phyloP scores from a whole-genome alignment of 2,888 invertebrate genomes.

The Hirtodrosophila duncani region DNA sequence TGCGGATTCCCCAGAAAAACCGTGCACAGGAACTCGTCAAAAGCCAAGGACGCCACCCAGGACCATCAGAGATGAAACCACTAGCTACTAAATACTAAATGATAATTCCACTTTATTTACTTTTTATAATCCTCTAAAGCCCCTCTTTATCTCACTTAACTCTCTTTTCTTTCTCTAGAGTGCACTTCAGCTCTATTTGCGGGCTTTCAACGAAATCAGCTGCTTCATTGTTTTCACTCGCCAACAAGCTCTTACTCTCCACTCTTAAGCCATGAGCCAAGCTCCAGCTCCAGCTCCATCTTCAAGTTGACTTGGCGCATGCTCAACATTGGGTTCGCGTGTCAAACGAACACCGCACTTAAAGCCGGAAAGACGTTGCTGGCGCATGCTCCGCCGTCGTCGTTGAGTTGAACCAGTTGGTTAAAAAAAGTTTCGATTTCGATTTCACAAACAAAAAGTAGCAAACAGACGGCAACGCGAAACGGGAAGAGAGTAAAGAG shows the following conservation, averaged over 20 bases:
- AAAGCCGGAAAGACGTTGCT: slow-evolving; percentile 58
- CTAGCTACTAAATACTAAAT: no score
- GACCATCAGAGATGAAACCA: no score
- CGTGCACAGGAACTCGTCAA: no score
- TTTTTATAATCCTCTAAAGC: no score
- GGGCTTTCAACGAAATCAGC: neutral
- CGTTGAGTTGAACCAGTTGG: slow-evolving; percentile 14
- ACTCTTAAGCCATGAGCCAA: slow-evolving; percentile 6
- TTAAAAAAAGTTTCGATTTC: slow-evolving; percentile 22
- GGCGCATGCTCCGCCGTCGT: slow-evolving; percentile 35
- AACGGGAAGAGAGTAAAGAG: slow-evolving; percentile 20
- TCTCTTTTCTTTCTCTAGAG: neutral
- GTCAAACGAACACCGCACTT: slow-evolving; percentile 64
- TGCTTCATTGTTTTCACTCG: slow-evolving; percentile 1
- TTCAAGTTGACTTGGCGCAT: slow-evolving; percentile 32
- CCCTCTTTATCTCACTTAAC: no score
- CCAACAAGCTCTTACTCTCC: slow-evolving; percentile 1
- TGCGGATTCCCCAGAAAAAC: no score
- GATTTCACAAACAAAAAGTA: slow-evolving; percentile 30
- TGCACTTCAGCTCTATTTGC: no score
- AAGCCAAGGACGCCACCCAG: no score
- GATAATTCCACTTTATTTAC: no score
- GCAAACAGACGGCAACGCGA: slow-evolving; percentile 3
- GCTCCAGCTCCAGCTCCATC: slow-evolving; percentile 9
- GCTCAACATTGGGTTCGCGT: slow-evolving; percentile 48